Evolutionary conservation across 2,888 invertebrate genomes (phyloP), one percentile per base, ranked within the genome.

Genomic region (Argyresthia albistria): DNA sequence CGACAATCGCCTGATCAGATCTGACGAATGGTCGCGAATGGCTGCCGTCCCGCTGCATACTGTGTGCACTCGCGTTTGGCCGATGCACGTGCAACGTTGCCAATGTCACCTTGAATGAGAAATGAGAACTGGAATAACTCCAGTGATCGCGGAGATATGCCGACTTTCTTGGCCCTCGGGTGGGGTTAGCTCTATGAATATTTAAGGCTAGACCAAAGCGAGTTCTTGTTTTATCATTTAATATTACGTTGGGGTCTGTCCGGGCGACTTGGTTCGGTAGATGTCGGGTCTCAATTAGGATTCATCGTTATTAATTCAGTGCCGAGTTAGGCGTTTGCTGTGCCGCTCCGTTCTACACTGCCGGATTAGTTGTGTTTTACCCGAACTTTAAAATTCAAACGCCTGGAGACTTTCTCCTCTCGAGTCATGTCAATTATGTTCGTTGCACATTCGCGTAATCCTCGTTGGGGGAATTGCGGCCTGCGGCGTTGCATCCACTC

Each of bases 91-190:
- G 49, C 49, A 39, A 12, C 49, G 15, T 12, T 11, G 37, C 36
- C 51, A 51, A 51, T 51, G 52, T 52, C 52, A 52, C 52, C 52
- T 52, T 46, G 46, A 52, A 15, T 43, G 25, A 25, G 25, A 25
- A 25, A 25, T 25, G 50, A 16, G 10, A 8, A 35, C 50, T 50
- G 50, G 50, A 50, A 49, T 43, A 25, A 12, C 45, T 51, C 51
- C 45, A 45, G 51, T 12, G 51, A 51, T 45, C 35, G n/a, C n/a
- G 35, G 36, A 25, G 25, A 50, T 12, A 12, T 35, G 15, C 35
- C 12, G 9, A 39, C 42, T 49, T 49, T 39, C 49, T 49, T 37
- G n/a, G n/a, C n/a, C n/a, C n/a, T n/a, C n/a, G n/a, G n/a, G n/a
- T n/a, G 16, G 50, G 12, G 15, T 15, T 49, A 8, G 43, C n/a